Evolutionary conservation across 2,888 invertebrate genomes (phyloP), one percentile per base, ranked within the genome.

Genomic region (Pilophorus perplexus): DNA sequence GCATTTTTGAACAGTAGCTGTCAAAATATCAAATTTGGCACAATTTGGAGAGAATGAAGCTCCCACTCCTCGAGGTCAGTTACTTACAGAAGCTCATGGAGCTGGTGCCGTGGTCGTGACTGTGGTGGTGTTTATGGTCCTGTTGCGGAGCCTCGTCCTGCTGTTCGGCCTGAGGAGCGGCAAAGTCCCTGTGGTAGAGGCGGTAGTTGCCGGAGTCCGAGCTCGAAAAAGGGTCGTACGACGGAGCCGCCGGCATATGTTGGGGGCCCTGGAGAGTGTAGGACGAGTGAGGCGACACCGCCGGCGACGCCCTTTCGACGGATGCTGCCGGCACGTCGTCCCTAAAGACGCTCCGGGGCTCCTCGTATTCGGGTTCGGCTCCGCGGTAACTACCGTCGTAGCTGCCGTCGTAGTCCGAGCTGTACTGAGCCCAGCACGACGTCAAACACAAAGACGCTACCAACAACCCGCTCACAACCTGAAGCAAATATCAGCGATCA

Each of bases 81-180:
- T 52, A 46, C 62, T 62, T 18, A 62, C 62, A 46, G 33, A 62
- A 62, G 28, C 62, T 62, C 62, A 62, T 62, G 6, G 62, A 62
- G 46, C 62, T 62, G 28, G 62, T 62, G 3, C 62, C 62, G 20
- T 62, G 62, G 28, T 62, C 62, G 27, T 60, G 60, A 44, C 27
- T 42, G 28, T 62, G 28, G 14, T 62, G 62, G 27, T 62, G 27
- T n/a, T n/a, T n/a, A 10, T 59, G 42, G 20, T 62, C 27, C 14
- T 40, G 38, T 18, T 59, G 42, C 3, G 59, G 59, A 3, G 14
- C 46, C 5, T 48, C 62, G 12, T 46, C 20, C n/a, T n/a, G 16
- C 38, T 6, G 38, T 10, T 55, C 22, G 22, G 37, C 37, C 55
- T 37, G 28, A 52, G 28, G 28, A 1, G 12, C 12, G 8, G 12